These are phyloP conservation scores for Gryon sp. DNA, from an alignment of 1,140 invertebrate species.

Conservation along the genomic window DNA sequence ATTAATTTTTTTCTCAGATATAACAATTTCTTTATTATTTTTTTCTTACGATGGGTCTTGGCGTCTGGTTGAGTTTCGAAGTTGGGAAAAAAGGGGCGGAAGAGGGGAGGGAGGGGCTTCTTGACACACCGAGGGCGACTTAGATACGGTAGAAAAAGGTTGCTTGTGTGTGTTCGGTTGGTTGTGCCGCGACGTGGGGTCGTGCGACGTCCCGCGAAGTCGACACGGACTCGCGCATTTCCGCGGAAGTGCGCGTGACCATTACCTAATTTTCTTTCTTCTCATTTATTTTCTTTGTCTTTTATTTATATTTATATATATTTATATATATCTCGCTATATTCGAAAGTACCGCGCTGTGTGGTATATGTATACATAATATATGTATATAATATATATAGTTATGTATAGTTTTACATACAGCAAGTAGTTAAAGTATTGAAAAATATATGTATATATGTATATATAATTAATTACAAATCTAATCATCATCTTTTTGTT, in stretches of 20 bases:
- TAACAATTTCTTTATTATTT: no score
- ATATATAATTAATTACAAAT: conserved; percentile 78
- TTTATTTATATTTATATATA: conserved; percentile 37
- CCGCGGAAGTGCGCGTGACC: conserved; percentile 15
- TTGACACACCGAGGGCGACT: conserved; percentile 71
- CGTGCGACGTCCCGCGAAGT: conserved; percentile 38
- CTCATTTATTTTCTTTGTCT: conserved; percentile 32
- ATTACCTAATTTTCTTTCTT: conserved; percentile 42
- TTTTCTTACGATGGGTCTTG: conserved; percentile 22
- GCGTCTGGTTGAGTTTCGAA: conserved; percentile 1
- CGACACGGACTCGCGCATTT: conserved; percentile 37
- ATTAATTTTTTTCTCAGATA: no score
- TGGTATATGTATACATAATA: conserved; percentile 52
- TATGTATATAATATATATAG: conserved; percentile 58
- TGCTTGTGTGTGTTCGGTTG: conserved; percentile 15
- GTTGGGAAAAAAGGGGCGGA: background rate
- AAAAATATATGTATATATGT: conserved; percentile 76
- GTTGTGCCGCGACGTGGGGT: conserved; percentile 27
- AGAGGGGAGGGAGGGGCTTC: conserved; percentile 25
- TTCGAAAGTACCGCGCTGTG: conserved; percentile 51
- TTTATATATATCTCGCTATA: conserved; percentile 57
- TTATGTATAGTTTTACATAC: conserved; percentile 75
- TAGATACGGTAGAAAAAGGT: conserved; percentile 72
- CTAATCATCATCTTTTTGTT: conserved; percentile 77
- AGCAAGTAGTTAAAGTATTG: conserved; percentile 79